Conservation (phyloP, 92 coral and sea anemone species). For the Palythoa grandis region DNA sequence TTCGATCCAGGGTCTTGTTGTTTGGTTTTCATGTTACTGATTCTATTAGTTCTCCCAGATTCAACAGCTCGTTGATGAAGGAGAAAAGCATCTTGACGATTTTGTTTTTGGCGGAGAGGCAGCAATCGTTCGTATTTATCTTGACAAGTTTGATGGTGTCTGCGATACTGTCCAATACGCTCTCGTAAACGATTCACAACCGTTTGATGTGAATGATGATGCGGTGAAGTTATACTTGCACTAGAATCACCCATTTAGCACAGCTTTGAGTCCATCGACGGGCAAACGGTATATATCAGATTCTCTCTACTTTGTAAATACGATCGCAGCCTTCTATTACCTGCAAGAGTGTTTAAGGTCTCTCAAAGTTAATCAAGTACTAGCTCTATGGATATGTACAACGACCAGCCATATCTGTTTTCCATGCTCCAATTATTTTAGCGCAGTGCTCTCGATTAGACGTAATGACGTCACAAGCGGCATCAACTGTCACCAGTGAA, state of each 20-base stretch:
- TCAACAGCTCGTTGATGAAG: conserved; percentile 82
- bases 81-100: conserved; percentile 74
- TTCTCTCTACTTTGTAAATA: conserved; percentile 11
- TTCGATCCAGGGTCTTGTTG: conserved; percentile 72
- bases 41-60: conserved; percentile 61
- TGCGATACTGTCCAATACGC: conserved; percentile 83
- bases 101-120: conserved; percentile 76
- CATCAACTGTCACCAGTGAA: conserved; percentile 26
- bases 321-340: conserved; percentile 5
- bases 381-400: not conserved
- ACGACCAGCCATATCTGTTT: conserved; percentile 48
- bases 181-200: conserved; percentile 90
- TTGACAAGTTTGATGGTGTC: conserved; percentile 81
- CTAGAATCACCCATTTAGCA: conserved; percentile 71
- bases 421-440: conserved; percentile 56
- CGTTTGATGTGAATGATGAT: conserved; percentile 55
- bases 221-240: conserved; percentile 78
- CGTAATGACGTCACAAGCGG: conserved; percentile 66
- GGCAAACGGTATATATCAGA: not conserved
- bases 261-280: conserved; percentile 35
- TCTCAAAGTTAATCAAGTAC: conserved; percentile 38
- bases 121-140: conserved; percentile 80
- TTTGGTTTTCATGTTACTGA: conserved; percentile 67
- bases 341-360: conserved; percentile 34
- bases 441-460: conserved; percentile 52